Evolutionary conservation across 2,113 vertebrate species (phyloP).

Genomic region (Chrysochloris asiatica): DNA sequence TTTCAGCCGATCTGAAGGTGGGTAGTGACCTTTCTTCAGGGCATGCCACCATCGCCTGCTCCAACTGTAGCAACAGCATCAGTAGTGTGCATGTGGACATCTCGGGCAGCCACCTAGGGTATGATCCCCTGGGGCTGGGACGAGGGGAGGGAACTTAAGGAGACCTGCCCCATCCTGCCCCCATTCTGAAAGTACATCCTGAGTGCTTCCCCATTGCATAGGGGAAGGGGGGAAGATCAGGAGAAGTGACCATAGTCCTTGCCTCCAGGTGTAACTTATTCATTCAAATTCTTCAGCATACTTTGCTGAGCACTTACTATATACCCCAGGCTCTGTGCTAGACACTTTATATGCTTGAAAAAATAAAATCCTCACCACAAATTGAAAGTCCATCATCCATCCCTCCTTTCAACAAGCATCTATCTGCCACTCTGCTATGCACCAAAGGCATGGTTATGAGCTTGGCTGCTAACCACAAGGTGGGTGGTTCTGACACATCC

Average conservation of each 20-base stretch:
- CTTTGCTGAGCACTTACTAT: not conserved
- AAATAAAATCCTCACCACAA: not conserved
- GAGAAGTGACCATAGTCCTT: not conserved
- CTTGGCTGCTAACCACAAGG: not conserved
- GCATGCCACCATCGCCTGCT: not conserved
- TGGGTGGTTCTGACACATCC: not conserved
- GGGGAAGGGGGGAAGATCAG: not conserved
- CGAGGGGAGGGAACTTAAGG: not conserved
- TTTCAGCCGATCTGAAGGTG: constrained; percentile 60
- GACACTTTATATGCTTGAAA: not conserved
- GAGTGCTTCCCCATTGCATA: not conserved
- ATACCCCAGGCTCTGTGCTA: not conserved
- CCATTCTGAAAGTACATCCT: not conserved
- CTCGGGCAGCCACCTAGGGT: constrained; percentile 67
- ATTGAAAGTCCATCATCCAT: not conserved
- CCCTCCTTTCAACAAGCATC: not conserved
- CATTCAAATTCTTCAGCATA: not conserved
- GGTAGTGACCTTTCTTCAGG: not conserved
- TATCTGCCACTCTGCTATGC: not conserved
- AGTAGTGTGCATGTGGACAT: fast-evolving
- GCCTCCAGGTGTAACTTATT: not conserved
- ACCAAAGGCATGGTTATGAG: not conserved
- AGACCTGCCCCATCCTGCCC: not conserved
- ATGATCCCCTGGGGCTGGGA: not conserved
- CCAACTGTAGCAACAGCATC: constrained; percentile 55